Conservation (phyloP, 2,797 vertebrate genomes). For the Cossypha niveicapilla region DNA sequence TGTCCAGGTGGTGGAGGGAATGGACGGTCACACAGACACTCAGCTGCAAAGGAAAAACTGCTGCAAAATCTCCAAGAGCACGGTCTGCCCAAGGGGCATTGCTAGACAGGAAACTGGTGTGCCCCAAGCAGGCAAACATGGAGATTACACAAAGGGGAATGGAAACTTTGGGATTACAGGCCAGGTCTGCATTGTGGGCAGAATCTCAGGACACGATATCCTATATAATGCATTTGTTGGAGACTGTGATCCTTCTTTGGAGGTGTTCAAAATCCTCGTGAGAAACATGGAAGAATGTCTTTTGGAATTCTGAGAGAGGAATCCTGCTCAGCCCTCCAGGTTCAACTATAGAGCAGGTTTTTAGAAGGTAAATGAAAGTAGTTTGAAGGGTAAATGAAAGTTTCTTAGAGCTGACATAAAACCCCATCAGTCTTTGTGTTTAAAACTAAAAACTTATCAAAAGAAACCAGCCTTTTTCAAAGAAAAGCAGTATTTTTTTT, state of each 20-base stretch:
- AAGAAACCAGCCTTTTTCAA: background rate
- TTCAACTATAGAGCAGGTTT: background rate
- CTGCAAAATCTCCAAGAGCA: accelerated
- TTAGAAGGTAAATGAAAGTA: background rate
- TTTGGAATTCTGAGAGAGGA: background rate
- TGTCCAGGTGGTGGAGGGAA: background rate
- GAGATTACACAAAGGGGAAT: background rate
- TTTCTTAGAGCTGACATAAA: background rate
- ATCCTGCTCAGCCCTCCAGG: background rate
- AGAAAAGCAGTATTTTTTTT: background rate
- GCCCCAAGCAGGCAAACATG: background rate
- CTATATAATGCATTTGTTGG: too few relatives aligned
- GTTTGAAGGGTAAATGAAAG: background rate
- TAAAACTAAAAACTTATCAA: background rate
- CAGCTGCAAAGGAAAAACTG: background rate
- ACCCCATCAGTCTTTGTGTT: background rate
- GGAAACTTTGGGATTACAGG: background rate
- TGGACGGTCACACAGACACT: background rate
- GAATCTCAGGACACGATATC: background rate
- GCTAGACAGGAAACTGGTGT: background rate
- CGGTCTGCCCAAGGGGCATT: accelerated
- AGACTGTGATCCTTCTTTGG: background rate
- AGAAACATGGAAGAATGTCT: background rate
- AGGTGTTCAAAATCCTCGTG: background rate
- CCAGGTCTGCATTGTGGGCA: background rate